Percentiles rank a stretch among this genome's conserved stretches.
phyloP scores from a whole-genome alignment of 2,113 vertebrate genomes.

The Ondatra zibethicus region DNA sequence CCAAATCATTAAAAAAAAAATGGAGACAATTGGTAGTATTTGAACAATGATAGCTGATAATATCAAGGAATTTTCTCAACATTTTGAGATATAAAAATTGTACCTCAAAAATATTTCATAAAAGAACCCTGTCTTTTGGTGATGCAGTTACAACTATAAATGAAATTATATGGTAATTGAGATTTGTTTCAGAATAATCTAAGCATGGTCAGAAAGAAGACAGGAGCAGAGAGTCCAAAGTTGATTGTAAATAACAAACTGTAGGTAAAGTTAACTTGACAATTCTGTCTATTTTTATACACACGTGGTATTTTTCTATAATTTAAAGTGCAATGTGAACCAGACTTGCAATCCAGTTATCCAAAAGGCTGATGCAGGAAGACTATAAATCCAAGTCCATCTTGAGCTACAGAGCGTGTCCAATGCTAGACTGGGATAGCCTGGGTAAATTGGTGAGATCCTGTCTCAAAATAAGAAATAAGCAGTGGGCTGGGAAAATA shows the following conservation, averaged over 20 bases:
- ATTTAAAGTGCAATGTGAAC: neutral
- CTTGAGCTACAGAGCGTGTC: neutral
- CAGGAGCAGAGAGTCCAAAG: neutral
- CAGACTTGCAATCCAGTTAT: neutral
- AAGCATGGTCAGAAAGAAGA: neutral
- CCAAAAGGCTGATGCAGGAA: neutral
- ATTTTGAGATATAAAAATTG: constrained; percentile 1
- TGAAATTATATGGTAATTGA: neutral
- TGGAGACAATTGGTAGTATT: neutral
- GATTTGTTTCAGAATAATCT: constrained; percentile 21
- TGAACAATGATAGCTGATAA: constrained; percentile 33
- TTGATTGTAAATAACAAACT: neutral
- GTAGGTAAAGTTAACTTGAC: neutral
- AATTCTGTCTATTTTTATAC: neutral
- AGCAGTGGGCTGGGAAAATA: neutral
- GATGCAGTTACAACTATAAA: neutral
- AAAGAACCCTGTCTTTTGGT: neutral
- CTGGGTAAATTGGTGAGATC: neutral
- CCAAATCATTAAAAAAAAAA: neutral
- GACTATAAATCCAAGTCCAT: neutral
- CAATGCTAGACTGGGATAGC: neutral
- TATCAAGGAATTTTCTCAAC: constrained; percentile 28
- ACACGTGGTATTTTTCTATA: neutral
- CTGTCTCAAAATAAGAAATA: neutral
- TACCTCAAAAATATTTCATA: neutral